Percentiles rank a stretch among this genome's conserved stretches.
These are phyloP conservation scores for Magallana nippona DNA, from an alignment of 2,888 invertebrate genomes.

Conservation along the genomic window DNA sequence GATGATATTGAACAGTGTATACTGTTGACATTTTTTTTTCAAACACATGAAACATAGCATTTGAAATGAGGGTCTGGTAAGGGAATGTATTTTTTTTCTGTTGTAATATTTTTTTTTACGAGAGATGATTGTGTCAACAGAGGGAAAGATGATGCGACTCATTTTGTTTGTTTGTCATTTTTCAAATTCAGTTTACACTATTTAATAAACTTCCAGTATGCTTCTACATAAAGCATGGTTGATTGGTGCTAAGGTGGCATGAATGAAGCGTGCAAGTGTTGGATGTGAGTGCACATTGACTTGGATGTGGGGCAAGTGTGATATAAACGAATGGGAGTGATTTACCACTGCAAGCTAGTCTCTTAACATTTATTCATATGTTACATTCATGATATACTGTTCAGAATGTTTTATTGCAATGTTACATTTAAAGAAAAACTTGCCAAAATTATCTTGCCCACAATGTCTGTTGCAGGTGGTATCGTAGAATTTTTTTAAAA, in stretches of 20 bases:
- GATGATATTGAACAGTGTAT: conserved; percentile 36
- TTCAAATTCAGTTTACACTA: conserved; percentile 31
- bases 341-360: conserved; percentile 48
- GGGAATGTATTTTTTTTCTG: conserved; percentile 3
- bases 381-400: conserved; percentile 49
- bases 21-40: conserved; percentile 33
- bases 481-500: background rate
- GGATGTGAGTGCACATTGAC: background rate
- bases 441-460: conserved; percentile 72
- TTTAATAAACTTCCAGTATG: conserved; percentile 48
- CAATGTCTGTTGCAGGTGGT: conserved; percentile 27
- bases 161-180: background rate
- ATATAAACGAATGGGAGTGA: background rate
- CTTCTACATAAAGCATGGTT: conserved; percentile 38
- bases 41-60: conserved; percentile 26
- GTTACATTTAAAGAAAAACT: conserved; percentile 48
- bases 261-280: conserved; percentile 29
- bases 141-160: conserved; percentile 15
- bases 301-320: background rate
- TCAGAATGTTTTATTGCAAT: conserved; percentile 48
- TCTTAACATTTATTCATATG: conserved; percentile 48
- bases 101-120: background rate
- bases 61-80: conserved; percentile 16
- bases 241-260: conserved; percentile 45
- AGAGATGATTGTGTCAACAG: conserved; percentile 21